A percentile compares a stretch with the other conserved stretches of the same genome.
Conservation (phyloP, 2,888 invertebrate genomes). For the Erebia aethiops region DNA sequence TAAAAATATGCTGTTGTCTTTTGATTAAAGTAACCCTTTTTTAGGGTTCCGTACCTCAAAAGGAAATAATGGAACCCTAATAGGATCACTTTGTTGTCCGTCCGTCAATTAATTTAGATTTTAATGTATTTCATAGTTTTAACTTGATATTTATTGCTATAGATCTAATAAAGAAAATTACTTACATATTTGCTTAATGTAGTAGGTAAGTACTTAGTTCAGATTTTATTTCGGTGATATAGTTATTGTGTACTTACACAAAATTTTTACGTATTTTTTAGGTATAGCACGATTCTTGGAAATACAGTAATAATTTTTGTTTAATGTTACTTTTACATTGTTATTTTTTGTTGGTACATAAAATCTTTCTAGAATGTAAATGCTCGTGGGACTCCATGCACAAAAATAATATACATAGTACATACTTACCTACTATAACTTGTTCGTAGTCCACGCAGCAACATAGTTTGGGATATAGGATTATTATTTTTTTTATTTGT, state of each 20-base stretch:
- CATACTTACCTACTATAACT: too few species aligned
- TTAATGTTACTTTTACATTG: constrained; percentile 2
- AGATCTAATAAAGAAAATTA: too few species aligned
- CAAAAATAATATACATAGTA: not conserved
- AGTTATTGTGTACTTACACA: not conserved
- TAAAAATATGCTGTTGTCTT: not conserved
- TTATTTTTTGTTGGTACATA: not conserved
- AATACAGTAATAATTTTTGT: constrained; percentile 1
- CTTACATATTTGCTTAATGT: too few species aligned
- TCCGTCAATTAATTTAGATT: too few species aligned
- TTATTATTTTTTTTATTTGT: not conserved
- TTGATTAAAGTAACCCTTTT: not conserved
- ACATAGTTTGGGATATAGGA: not conserved
- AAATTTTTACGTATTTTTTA: not conserved
- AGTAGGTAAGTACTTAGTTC: not conserved
- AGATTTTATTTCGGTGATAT: not conserved
- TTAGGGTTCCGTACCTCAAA: too few species aligned
- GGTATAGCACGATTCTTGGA: constrained; percentile 4
- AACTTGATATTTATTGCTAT: too few species aligned
- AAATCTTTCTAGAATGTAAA: constrained; percentile 3
- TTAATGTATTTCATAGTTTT: too few species aligned
- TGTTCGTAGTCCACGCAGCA: not conserved
- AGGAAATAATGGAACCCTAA: too few species aligned
- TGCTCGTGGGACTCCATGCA: not conserved
- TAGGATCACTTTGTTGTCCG: too few species aligned